Evolutionary conservation across 1,140 invertebrate genomes (phyloP), one percentile per base, ranked within the genome.

Genomic region (Zelostemma sp.): DNA sequence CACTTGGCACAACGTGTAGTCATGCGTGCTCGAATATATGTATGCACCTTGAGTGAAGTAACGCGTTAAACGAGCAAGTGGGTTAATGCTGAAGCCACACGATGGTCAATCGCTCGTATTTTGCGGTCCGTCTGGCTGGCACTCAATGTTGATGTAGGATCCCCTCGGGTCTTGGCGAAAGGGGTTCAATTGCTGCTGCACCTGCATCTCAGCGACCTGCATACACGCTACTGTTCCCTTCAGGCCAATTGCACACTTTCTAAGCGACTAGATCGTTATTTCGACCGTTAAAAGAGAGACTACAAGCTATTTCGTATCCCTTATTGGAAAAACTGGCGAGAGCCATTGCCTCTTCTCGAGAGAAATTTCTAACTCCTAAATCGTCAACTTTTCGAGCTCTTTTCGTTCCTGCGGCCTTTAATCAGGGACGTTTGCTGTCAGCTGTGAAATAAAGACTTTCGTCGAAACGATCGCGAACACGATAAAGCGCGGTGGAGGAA

Each of bases 191-290:
- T 66, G 58, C 68, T 51, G 68, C 63, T 72, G 68, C 68, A 72
- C 69, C 69, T 72, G 69, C 49, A 64, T 67, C 63, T 40, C 47
- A 60, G 63, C 69, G 69, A 67, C 69, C 69, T 72, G 69, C 63
- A 72, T 72, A 64, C 64, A 38, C 69, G 64, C 69, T 67, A 72
- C 69, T 67, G 59, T 72, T 72, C 69, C 69, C 64, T 68, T 68
- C 64, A 57, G 64, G 69, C 64, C 63, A 71, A 67, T 72, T 67
- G 69, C 69, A 72, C 69, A 72, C 69, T 67, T 72, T 72, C 69
- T 72, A 72, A 72, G 60, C 56, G 59, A 67, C 63, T 67, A 64
- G 49, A 57, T 64, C 69, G 63, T 67, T 60, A 61, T 64, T 67
- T 67, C 33, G 49, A 66, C 38, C 58, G 62, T 31, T 45, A 46